Percentiles rank a stretch among this genome's conserved stretches.
phyloP scores from a whole-genome alignment of 2,797 vertebrate species.

The Sparus aurata region DNA sequence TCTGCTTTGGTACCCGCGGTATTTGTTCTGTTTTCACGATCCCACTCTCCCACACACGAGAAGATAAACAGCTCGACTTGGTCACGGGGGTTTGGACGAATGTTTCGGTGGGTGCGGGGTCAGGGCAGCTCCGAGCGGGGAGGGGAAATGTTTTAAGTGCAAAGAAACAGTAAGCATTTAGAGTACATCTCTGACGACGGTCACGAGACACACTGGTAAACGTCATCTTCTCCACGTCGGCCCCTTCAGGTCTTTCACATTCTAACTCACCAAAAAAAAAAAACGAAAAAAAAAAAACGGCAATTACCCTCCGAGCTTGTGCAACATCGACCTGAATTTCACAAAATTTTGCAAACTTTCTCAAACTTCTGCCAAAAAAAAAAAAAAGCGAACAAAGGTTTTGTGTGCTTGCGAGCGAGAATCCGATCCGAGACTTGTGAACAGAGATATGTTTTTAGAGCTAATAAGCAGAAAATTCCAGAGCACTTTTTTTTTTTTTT shows the following conservation, averaged over 20 bases:
- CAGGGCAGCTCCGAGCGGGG: slow-evolving; percentile 47
- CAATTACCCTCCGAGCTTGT: slow-evolving; percentile 52
- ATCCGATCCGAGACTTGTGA: slow-evolving; percentile 39
- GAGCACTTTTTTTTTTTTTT: slow-evolving; percentile 51
- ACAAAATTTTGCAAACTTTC: slow-evolving; percentile 37
- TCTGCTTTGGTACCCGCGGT: slow-evolving; percentile 44
- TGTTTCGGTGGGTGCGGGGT: slow-evolving; percentile 27
- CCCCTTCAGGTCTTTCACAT: slow-evolving; percentile 67
- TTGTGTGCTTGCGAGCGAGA: slow-evolving; percentile 36
- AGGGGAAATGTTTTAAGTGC: slow-evolving; percentile 76
- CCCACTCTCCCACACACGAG: slow-evolving; percentile 6
- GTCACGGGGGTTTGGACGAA: slow-evolving; percentile 30
- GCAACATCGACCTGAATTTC: slow-evolving; percentile 63
- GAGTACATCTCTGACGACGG: slow-evolving; percentile 67
- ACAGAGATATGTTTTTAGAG: slow-evolving; percentile 73
- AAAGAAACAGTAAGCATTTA: slow-evolving; percentile 78
- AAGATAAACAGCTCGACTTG: slow-evolving; percentile 45
- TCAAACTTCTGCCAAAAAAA: slow-evolving; percentile 34
- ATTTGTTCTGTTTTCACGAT: slow-evolving; percentile 45
- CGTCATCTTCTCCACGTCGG: slow-evolving; percentile 52
- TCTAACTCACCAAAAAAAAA: slow-evolving; percentile 49
- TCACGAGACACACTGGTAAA: slow-evolving; percentile 72
- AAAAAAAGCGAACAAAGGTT: slow-evolving; percentile 24
- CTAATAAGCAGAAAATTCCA: slow-evolving; percentile 67
- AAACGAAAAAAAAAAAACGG: slow-evolving; percentile 29